Base-by-base conservation (phyloP, 2,888 invertebrate genomes). In the Microctonus hyperodae region DNA sequence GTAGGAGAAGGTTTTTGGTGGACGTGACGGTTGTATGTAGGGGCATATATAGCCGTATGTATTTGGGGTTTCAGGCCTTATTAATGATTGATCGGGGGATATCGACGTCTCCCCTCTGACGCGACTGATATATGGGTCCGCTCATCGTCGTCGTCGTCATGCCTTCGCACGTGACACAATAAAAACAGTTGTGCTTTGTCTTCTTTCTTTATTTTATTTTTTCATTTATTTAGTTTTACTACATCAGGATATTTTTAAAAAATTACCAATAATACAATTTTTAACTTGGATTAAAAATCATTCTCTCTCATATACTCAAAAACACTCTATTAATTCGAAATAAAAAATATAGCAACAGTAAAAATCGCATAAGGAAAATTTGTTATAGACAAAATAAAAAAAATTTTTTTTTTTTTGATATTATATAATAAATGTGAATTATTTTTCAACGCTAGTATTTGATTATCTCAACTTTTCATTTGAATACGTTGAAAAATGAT, bases 11-110 rank as follows among this genome's bases (percentile, higher is more conserved):
- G 16, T 16, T 44, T 44, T 16, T 44, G 44, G 44, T 44, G 58
- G 51, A 64, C 58, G 68, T 65, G 69, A 66, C 33, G 50, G 23
- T 56, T 37, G 44, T 44, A 16, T 48, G 68, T 31, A 60, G 40
- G 74, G 72, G 44, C 16, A n/a, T 44, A 44, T 9, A 44, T 65
- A 68, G 73, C 75, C 79, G 80, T 79, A 79, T 77, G 77, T 82
- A 77, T 83, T 81, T 79, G 81, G 82, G 83, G 82, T 82, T 82
- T 81, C 78, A 77, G 80, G 79, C 78, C 82, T 83, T 83, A 83
- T 83, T 83, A 83, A 83, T 83, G 83, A 83, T 83, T 83, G 83
- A 83, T 83, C 78, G 82, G 77, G 78, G 81, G 82, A 83, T 83
- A 83, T 83, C 80, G 83, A 83, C 81, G 77, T 82, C 81, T 78